A percentile compares a stretch with the other conserved stretches of the same genome.
Conservation (phyloP, 2,888 invertebrate genomes). For the Patella caerulea region DNA sequence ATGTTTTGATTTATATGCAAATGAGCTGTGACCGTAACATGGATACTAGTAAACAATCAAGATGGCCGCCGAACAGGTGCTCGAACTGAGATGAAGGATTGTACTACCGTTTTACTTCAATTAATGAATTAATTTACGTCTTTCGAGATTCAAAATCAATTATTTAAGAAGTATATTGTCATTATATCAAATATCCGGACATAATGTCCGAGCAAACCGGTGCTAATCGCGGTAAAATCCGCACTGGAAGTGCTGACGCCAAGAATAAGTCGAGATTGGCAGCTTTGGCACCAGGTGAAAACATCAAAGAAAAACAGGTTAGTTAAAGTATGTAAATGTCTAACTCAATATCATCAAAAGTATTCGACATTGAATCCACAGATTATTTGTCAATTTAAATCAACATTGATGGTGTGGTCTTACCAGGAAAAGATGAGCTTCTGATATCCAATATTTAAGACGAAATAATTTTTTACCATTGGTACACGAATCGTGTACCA, state of each 20-base stretch:
- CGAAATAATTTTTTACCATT: no score
- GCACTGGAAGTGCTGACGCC: conserved; percentile 41
- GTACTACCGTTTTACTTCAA: neutral
- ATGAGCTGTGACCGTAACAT: conserved; percentile 36
- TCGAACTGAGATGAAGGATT: neutral
- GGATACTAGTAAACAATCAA: conserved; percentile 50
- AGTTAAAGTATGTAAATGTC: no score
- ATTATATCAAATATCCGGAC: neutral
- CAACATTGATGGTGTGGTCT: no score
- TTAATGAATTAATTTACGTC: neutral
- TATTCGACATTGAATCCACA: no score
- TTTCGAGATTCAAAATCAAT: no score
- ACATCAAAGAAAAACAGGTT: conserved; percentile 70
- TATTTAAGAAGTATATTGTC: no score
- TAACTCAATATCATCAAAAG: no score
- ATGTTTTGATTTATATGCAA: conserved; percentile 26
- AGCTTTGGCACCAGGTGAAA: conserved; percentile 64
- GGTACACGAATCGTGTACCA: no score
- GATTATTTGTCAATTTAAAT: no score
- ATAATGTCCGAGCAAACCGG: conserved; percentile 5
- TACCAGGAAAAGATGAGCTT: no score
- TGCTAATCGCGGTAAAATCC: conserved; percentile 12
- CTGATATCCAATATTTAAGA: no score
- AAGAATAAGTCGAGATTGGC: conserved; percentile 63
- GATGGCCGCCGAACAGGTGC: conserved; percentile 36